Percentiles rank a stretch among this genome's conserved stretches.
Evolutionary conservation across 2,888 invertebrate genomes (phyloP).

Genomic region (Lagria hirta): DNA sequence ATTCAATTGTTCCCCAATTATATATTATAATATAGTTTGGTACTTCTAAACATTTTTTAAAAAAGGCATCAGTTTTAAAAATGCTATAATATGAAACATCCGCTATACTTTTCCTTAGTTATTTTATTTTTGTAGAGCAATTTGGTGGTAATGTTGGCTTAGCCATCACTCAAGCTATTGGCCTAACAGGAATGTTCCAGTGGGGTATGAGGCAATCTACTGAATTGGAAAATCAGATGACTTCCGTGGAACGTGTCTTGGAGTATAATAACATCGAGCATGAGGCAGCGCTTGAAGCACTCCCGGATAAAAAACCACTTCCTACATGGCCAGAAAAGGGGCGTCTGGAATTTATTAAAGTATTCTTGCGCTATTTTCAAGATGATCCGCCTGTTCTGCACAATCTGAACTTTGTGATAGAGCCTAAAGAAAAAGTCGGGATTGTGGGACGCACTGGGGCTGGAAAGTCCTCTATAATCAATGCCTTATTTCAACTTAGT

Average conservation of each 20-base stretch:
- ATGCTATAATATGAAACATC: no score
- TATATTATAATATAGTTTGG: no score
- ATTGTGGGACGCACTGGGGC: constrained; percentile 84
- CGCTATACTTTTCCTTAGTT: constrained; percentile 2
- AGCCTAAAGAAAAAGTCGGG: constrained; percentile 72
- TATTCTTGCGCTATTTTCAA: constrained; percentile 62
- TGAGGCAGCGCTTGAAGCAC: constrained; percentile 56
- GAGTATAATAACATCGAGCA: constrained; percentile 49
- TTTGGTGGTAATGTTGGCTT: constrained; percentile 53
- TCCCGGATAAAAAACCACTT: constrained; percentile 67
- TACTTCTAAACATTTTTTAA: no score
- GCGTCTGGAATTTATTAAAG: constrained; percentile 66
- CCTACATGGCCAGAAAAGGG: constrained; percentile 74
- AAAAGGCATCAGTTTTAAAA: no score
- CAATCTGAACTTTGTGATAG: constrained; percentile 66
- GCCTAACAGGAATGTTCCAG: constrained; percentile 65
- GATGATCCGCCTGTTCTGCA: constrained; percentile 75
- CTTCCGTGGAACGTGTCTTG: constrained; percentile 82
- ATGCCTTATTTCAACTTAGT: constrained; percentile 69
- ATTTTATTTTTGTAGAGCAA: constrained; percentile 39
- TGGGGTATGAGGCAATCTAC: constrained; percentile 76
- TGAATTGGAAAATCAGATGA: constrained; percentile 73
- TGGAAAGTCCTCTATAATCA: constrained; percentile 70
- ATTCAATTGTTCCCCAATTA: no score
- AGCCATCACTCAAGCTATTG: constrained; percentile 52